A percentile compares a stretch with the other conserved stretches of the same genome.
These are phyloP conservation scores for Tipula lateralis DNA, from an alignment of 2,888 invertebrate genomes.

Conservation along the genomic window DNA sequence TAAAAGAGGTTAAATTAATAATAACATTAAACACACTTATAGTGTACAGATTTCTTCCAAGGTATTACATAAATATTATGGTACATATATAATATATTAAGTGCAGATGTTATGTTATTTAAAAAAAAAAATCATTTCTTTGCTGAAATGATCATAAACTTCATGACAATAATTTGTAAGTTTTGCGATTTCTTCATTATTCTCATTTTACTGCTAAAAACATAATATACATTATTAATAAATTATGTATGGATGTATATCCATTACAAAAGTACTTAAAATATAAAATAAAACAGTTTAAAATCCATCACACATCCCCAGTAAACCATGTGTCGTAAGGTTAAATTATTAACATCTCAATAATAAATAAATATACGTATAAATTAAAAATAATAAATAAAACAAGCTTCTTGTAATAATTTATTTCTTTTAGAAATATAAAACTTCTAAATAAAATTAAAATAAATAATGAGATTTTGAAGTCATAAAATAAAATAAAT, in stretches of 20 bases:
- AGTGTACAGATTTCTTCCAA: background rate
- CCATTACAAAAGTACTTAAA: background rate
- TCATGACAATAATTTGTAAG: conserved; percentile 6
- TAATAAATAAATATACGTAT: background rate
- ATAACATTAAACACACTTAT: background rate
- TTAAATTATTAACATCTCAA: background rate
- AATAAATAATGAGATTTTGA: background rate
- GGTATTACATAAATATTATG: background rate
- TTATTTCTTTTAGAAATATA: background rate
- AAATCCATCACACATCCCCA: background rate
- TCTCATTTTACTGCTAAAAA: background rate
- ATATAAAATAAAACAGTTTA: background rate
- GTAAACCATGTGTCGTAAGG: background rate
- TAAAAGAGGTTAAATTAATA: conserved; percentile 24
- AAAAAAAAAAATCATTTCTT: background rate
- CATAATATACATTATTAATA: background rate
- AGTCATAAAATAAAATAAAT: conserved; percentile 6
- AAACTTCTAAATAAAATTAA: background rate
- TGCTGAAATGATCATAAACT: background rate
- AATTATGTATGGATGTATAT: background rate
- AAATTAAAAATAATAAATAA: background rate
- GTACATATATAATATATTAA: background rate
- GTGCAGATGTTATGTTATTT: background rate
- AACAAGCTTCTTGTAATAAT: background rate
- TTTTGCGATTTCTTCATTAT: background rate